phyloP scores from a whole-genome alignment of 1,140 invertebrate genomes.

The Dolichoris vasculosae region DNA sequence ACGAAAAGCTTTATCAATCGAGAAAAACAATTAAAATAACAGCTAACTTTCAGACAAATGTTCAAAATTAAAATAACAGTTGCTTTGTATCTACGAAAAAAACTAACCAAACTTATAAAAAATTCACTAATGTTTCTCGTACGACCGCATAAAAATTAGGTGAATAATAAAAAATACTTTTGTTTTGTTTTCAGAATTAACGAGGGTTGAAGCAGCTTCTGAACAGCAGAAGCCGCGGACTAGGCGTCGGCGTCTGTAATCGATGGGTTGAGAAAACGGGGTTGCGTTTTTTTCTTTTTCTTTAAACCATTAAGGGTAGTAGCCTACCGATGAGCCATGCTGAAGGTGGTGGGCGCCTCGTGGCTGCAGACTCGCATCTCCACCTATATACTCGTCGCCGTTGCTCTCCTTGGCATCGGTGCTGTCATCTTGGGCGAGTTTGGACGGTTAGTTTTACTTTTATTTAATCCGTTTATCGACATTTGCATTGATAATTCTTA shows the following conservation, averaged over 20 bases:
- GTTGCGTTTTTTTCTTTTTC: constrained; percentile 58
- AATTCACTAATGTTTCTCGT: too few species aligned
- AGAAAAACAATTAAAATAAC: too few species aligned
- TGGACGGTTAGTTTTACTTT: constrained; percentile 73
- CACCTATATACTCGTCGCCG: constrained; percentile 80
- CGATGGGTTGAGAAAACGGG: constrained; percentile 73
- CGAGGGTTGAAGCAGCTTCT: constrained; percentile 52
- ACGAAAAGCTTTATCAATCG: too few species aligned
- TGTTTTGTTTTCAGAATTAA: constrained; percentile 46
- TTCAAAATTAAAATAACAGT: too few species aligned
- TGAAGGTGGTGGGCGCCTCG: constrained; percentile 86
- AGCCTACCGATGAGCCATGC: constrained; percentile 74
- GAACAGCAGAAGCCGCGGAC: constrained; percentile 54
- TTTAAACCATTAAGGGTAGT: constrained; percentile 52
- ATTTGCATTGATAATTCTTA: too few species aligned
- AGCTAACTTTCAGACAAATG: too few species aligned
- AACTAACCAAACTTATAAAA: too few species aligned
- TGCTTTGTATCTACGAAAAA: too few species aligned
- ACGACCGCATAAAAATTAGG: neutral
- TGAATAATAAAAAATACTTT: neutral
- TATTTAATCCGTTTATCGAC: too few species aligned
- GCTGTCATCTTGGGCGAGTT: constrained; percentile 81
- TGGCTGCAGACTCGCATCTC: constrained; percentile 85
- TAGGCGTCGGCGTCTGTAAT: constrained; percentile 65
- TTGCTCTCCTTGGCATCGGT: constrained; percentile 80